Conservation (phyloP, 2,888 invertebrate species). For the Acanthosepion pharaonis region DNA sequence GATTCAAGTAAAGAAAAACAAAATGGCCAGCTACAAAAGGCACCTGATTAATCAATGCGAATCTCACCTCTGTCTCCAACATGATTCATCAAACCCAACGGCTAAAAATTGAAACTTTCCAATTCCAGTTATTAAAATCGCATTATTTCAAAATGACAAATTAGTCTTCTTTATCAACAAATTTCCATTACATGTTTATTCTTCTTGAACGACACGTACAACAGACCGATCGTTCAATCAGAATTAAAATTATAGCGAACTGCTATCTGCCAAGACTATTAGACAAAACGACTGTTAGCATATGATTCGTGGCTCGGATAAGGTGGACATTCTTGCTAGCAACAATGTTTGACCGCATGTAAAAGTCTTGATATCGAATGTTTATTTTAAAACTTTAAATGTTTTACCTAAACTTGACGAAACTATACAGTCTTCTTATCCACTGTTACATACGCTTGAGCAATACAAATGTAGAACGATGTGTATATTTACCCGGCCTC, state of each 20-base stretch:
- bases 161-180: background rate
- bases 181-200: background rate
- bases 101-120: background rate
- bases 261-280: no score
- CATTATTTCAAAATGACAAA: conserved; percentile 18
- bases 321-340: no score
- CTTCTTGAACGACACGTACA: background rate
- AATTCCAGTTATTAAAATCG: background rate
- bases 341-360: no score
- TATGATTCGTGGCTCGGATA: no score
- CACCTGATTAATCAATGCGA: background rate
- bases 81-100: background rate
- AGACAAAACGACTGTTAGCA: no score
- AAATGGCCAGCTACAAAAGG: background rate
- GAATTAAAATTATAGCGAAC: no score
- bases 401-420: background rate
- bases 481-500: no score
- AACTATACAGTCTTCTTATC: no score
- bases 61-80: background rate
- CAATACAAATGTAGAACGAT: no score
- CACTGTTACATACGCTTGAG: no score
- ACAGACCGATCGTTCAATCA: background rate
- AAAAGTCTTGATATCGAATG: no score
- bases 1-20: background rate
- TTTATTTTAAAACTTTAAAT: no score